Base-by-base conservation (phyloP, 2,888 invertebrate genomes). In the Saturnia pavonia region DNA sequence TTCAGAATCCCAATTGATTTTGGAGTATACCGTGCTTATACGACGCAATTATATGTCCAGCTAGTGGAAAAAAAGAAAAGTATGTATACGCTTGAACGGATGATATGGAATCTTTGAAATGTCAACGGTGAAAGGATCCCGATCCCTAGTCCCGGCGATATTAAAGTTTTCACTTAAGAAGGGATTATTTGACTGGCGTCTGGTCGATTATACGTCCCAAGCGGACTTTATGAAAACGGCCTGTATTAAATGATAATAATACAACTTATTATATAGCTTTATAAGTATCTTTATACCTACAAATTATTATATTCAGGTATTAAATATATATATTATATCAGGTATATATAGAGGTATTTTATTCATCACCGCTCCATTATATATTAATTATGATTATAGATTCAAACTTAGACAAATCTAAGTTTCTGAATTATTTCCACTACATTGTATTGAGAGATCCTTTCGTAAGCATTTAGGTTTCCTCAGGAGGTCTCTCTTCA, bases 131-230 rank as follows among this genome's bases (percentile, higher is more conserved):
- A 48, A 48, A 19, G 48, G 16, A 0, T 48, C 19, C 48, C 7
- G 48, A 48, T 19, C 48, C 48, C 19, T 19, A 54, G 57, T 3
- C 27, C 27, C 25, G 14, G 27, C 14, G 65, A 65, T 65, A 65
- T 65, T 65, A 65, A 65, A 65, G 40, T n/a, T 65, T 65, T 65
- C 63, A 34, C 40, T 65, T 65, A 19, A 65, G 40, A 65, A 22
- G n/a, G 40, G 19, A 65, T 65, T 65, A 65, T 65, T 40, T 65
- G 65, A 40, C n/a, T 16, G 40, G 19, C 40, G 65, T n/a, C 65
- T 19, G 7, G 3, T 40, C 40, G 40, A 65, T 34, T 40, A 65
- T 65, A n/a, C 27, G 19, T 40, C 40, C 40, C 65, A 40, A n/a
- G 65, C 11, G n/a, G 6, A 65, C 34, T 65, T 60, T 60, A 63